These are phyloP conservation scores for Tinamus guttatus DNA, from an alignment of 2,113 vertebrate genomes.

Conservation along the genomic window DNA sequence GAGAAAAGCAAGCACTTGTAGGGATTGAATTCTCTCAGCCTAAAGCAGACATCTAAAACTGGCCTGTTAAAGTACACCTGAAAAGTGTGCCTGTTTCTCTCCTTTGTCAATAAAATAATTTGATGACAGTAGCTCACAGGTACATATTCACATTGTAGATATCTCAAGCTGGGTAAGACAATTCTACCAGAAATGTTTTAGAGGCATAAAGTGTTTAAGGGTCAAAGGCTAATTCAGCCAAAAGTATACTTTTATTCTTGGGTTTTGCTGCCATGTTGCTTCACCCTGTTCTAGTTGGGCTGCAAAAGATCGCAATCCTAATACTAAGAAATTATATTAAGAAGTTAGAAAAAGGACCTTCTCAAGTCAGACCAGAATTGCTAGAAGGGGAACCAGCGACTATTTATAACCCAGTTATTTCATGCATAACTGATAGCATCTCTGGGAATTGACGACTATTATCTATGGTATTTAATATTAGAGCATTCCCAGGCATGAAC, in stretches of 20 bases:
- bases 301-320: background rate
- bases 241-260: background rate
- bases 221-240: background rate
- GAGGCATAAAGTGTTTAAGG: background rate
- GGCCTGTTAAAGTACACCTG: background rate
- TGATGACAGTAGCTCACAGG: background rate
- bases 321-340: background rate
- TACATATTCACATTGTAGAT: background rate
- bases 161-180: background rate
- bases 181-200: background rate
- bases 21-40: background rate
- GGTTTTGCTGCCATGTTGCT: background rate
- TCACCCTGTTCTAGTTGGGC: background rate
- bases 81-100: background rate
- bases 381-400: background rate
- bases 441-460: background rate
- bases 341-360: background rate
- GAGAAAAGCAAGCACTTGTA: background rate
- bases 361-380: background rate
- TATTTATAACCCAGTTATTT: background rate
- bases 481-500: background rate
- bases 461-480: background rate
- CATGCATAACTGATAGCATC: background rate
- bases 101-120: background rate
- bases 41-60: background rate